Base-by-base conservation (phyloP, 2,888 invertebrate genomes). In the Diadegma fenestrale region DNA sequence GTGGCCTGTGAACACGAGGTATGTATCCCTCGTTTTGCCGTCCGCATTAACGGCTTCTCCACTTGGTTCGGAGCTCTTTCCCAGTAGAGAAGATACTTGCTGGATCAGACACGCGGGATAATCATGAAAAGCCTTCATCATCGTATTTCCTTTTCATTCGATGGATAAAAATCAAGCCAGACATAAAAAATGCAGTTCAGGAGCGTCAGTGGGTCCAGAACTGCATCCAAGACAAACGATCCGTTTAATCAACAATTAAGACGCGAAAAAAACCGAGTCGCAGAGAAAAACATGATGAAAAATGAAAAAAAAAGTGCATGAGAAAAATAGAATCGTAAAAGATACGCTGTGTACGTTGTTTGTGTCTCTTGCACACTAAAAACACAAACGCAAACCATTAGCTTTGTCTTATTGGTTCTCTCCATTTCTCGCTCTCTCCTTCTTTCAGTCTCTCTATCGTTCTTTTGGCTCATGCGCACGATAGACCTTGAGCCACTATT, bases 401-500 rank as follows among this genome's bases (percentile, higher is more conserved):
- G 41, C 14, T 41, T 43, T 26, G 43, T 43, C 68, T n/a, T 41
- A 37, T 64, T 33, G 19, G 14, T 19, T 69, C 48, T 45, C 58
- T 71, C 26, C 51, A 8, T 45, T 30, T 78, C 64, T 58, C 30
- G 19, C 33, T 58, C 30, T 37, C 33, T 58, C 17, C 8, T n/a
- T 73, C 22, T 26, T 43, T 41, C n/a, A 17, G 12, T 26, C 14
- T 58, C 22, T 33, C 26, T 61, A 45, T 75, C 51, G 17, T 81
- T 41, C 51, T 72, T 76, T 22, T 43, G 73, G 58, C 86, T 84
- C 88, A 87, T 84, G 89, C 87, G 89, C 89, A 87, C 86, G 88
- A 86, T 83, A 87, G 90, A 90, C 91, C 91, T 91, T 91, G 91
- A 91, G 91, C 91, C 90, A 91, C 91, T 91, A 91, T 91, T 91